Conservation (phyloP, 2,888 invertebrate species). For the Microplitis deprimator region DNA sequence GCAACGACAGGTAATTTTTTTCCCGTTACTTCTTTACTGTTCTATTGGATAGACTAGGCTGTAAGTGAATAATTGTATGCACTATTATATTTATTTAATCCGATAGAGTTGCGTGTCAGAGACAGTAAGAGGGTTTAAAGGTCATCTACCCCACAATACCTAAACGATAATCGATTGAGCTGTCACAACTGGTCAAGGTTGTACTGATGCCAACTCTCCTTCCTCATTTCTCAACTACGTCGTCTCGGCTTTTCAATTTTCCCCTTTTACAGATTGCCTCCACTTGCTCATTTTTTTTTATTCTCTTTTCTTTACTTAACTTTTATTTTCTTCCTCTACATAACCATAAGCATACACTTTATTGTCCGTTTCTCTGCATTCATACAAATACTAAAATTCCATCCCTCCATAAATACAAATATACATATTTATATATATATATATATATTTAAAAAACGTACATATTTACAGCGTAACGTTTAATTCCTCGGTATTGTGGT, state of each 20-base stretch:
- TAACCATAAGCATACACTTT: background rate
- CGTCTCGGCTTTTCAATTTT: constrained; percentile 23
- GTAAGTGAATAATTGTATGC: background rate
- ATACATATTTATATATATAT: constrained; percentile 6
- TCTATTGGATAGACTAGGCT: background rate
- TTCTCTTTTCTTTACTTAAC: background rate
- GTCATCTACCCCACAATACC: constrained; percentile 49
- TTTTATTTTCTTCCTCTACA: background rate
- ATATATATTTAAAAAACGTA: constrained; percentile 22
- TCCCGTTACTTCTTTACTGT: too few species aligned
- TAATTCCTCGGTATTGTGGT: constrained; percentile 68
- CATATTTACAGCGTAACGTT: constrained; percentile 62
- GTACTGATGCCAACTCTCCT: constrained; percentile 46
- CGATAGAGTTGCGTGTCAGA: background rate
- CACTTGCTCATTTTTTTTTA: constrained; percentile 33
- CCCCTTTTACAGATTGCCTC: constrained; percentile 13
- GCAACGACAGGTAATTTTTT: background rate
- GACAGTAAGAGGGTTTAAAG: constrained; percentile 24
- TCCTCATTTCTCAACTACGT: constrained; percentile 21
- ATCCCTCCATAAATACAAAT: background rate
- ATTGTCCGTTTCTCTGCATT: background rate
- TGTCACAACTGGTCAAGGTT: constrained; percentile 50
- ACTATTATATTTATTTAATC: background rate
- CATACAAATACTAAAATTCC: constrained; percentile 15
- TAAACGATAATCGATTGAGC: constrained; percentile 53